Conservation (phyloP, 2,797 vertebrate genomes). For the Anas bahamensis region DNA sequence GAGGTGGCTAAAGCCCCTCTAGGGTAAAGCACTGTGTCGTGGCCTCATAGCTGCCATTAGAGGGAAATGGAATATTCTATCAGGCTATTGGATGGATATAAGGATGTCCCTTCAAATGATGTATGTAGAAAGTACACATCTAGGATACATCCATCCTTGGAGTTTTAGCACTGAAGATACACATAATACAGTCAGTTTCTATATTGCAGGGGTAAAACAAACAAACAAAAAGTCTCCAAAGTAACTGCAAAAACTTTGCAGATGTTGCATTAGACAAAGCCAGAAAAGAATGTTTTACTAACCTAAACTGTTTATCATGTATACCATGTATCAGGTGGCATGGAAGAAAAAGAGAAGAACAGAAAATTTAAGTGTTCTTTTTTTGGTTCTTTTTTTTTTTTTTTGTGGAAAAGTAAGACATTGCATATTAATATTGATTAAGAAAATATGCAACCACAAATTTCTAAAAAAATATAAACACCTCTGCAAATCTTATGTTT, state of each 20-base stretch:
- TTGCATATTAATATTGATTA: neutral
- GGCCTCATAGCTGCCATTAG: neutral
- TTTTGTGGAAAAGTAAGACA: neutral
- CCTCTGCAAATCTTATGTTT: neutral
- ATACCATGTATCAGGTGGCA: neutral
- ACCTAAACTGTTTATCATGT: neutral
- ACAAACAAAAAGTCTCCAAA: neutral
- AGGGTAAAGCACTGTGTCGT: neutral
- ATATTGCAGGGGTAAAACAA: neutral
- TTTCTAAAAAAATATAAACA: neutral
- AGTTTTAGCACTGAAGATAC: neutral
- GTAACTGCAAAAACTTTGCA: neutral
- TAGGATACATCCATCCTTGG: accelerated
- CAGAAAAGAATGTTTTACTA: neutral
- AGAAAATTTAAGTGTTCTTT: accelerated
- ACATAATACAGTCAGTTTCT: neutral
- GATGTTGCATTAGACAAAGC: neutral
- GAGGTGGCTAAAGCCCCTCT: neutral
- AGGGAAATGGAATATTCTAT: neutral
- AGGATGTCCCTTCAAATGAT: neutral
- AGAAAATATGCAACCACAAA: neutral
- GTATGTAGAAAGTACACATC: neutral
- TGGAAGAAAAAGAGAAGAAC: neutral
- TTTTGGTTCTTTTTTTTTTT: neutral
- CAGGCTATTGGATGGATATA: neutral